Evolutionary conservation across 2,113 vertebrate genomes (phyloP).

Genomic region (Chamaetylas fuelleborni): DNA sequence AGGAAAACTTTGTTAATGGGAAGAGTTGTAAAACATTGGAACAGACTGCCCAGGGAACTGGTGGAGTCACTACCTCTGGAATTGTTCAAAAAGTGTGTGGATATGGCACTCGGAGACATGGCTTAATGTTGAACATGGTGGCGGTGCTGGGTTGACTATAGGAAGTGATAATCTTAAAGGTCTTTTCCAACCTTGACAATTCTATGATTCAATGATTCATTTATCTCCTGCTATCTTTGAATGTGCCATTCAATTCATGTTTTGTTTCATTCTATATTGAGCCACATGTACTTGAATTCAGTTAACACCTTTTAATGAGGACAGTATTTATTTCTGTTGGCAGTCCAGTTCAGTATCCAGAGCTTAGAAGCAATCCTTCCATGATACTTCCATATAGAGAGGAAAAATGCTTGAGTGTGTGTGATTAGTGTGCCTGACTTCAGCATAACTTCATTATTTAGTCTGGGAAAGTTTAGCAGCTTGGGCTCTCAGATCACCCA

Average conservation of each 20-base stretch:
- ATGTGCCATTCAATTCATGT: rapidly evolving
- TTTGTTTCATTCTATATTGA: neutral
- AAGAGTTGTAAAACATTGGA: neutral
- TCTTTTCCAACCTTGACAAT: neutral
- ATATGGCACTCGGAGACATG: neutral
- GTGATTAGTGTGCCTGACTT: neutral
- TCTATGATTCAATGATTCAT: neutral
- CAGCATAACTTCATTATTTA: neutral
- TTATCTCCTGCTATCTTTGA: neutral
- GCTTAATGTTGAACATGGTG: neutral
- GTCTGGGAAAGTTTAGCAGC: neutral
- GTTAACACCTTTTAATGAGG: neutral
- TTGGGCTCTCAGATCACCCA: neutral
- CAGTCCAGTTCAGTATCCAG: neutral
- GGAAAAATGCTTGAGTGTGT: neutral
- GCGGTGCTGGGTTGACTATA: neutral
- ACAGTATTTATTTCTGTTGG: neutral
- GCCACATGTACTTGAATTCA: neutral
- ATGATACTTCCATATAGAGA: neutral
- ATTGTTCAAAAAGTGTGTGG: neutral
- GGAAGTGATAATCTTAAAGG: neutral
- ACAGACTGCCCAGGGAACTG: neutral
- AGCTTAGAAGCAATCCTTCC: neutral
- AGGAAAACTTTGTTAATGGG: neutral
- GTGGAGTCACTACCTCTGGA: neutral